These are phyloP conservation scores for Schizothorax lantsangensis DNA, from an alignment of 2,797 vertebrate genomes.

Conservation along the genomic window DNA sequence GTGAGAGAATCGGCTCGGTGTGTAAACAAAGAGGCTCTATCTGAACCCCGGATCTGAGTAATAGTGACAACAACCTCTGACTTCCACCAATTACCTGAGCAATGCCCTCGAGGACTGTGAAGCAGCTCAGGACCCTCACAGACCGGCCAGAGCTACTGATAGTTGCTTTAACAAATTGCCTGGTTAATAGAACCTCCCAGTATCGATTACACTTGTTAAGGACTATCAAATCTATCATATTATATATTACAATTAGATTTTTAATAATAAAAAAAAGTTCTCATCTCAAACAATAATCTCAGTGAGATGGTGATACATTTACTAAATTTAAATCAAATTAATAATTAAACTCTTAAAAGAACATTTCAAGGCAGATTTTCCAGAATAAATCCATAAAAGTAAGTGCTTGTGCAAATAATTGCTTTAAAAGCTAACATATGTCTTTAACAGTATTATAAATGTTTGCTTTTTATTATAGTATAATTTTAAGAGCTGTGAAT, in stretches of 20 bases:
- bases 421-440: background rate
- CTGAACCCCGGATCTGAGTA: conserved; percentile 67
- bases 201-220: conserved; percentile 43
- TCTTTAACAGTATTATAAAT: background rate
- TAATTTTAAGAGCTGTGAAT: background rate
- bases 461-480: background rate
- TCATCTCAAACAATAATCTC: background rate
- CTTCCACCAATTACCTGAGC: conserved; percentile 67
- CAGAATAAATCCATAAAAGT: background rate
- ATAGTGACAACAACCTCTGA: conserved; percentile 68
- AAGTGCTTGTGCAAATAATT: background rate
- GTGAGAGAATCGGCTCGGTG: conserved; percentile 63
- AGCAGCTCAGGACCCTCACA: conserved; percentile 56
- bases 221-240: background rate
- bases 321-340: background rate
- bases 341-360: background rate
- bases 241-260: too few species aligned
- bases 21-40: conserved; percentile 68
- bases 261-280: too few species aligned
- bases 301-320: background rate
- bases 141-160: conserved; percentile 49
- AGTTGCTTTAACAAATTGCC: conserved; percentile 66
- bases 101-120: conserved; percentile 58
- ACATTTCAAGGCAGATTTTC: background rate
- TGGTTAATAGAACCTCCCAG: conserved; percentile 62